Evolutionary conservation across 2,113 vertebrate species (phyloP), one percentile per base, ranked within the genome.

Genomic region (Myotis brandtii): DNA sequence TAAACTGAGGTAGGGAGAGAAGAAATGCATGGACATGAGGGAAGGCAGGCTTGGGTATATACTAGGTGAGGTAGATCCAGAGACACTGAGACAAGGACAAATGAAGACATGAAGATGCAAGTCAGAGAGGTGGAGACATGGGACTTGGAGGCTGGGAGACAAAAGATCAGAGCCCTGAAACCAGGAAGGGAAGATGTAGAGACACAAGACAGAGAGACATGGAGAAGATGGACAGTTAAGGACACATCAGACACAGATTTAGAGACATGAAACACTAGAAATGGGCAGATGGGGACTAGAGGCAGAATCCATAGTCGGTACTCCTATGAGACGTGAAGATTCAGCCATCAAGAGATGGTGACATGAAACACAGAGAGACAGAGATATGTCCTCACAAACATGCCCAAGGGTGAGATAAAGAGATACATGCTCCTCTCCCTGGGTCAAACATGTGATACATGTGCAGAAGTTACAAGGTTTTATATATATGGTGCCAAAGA

Each of bases 1-100:
- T 98, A 96, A 99, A 99, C 99, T 99, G 86, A 30, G 34, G 80
- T 5, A 86, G 32, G 52, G 48, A 95, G 37, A 96, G 23, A 93
- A 91, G 27, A 97, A 40, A 93, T 0, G 20, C 16, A 37, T 18
- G 54, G n/a, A 18, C 21, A 30, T 72, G 37, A 89, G 56, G 18
- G 30, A 12, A 18, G 67, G 56, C 9, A 17, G 84, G 79, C 34
- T 32, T 64, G 25, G 34, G 59, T 23, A 77, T 32, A 43, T 10
- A 67, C 62, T n/a, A 73, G 40, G 20, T 62, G 75, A 94, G 70
- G 52, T 25, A 14, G 30, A 80, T 64, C n/a, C 17, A 66, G 77
- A 84, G 16, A 83, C 75, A 48, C 5, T 32, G 70, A 27, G 21
- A 86, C n/a, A 43, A 87, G 48, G 54, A 75, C 48, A 88, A 79